A percentile compares a stretch with the other conserved stretches of the same genome.
phyloP scores from a whole-genome alignment of 2,113 vertebrate species.

The Sinocyclocheilus rhinocerous region DNA sequence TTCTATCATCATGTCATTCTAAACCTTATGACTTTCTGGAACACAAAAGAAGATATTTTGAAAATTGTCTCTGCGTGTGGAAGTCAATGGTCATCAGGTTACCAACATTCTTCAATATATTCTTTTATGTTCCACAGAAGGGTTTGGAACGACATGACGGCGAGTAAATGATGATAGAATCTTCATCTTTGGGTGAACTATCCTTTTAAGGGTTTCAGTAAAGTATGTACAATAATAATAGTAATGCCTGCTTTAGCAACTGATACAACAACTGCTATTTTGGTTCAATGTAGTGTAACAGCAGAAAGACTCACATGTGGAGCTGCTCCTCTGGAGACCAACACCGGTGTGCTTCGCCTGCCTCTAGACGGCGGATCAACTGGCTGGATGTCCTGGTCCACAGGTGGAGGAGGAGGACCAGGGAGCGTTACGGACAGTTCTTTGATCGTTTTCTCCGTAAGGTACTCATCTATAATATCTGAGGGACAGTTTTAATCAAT shows the following conservation, averaged over 20 bases:
- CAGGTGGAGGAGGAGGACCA: slow-evolving; percentile 66
- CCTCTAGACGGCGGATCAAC: not conserved
- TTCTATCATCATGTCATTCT: not conserved
- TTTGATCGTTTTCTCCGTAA: slow-evolving; percentile 65
- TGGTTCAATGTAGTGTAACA: not conserved
- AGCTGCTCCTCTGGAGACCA: slow-evolving; percentile 71
- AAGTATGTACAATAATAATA: not conserved
- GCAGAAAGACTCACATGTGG: slow-evolving; percentile 58
- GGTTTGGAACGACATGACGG: no score
- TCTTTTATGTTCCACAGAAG: no score
- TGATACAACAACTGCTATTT: not conserved
- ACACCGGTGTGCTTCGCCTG: slow-evolving; percentile 45
- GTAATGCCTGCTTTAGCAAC: not conserved
- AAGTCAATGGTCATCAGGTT: no score
- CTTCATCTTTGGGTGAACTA: no score
- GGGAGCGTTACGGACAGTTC: slow-evolving; percentile 47
- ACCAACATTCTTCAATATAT: no score
- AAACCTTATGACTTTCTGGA: no score
- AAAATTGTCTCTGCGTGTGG: no score
- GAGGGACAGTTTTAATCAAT: not conserved
- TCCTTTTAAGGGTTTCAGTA: not conserved
- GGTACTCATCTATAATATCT: slow-evolving; percentile 82
- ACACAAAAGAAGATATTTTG: no score
- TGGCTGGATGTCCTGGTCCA: not conserved
- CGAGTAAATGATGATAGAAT: no score